A percentile compares a stretch with the other conserved stretches of the same genome.
These are phyloP conservation scores for Dioctria rufipes DNA, from an alignment of 2,888 invertebrate genomes.

Conservation along the genomic window DNA sequence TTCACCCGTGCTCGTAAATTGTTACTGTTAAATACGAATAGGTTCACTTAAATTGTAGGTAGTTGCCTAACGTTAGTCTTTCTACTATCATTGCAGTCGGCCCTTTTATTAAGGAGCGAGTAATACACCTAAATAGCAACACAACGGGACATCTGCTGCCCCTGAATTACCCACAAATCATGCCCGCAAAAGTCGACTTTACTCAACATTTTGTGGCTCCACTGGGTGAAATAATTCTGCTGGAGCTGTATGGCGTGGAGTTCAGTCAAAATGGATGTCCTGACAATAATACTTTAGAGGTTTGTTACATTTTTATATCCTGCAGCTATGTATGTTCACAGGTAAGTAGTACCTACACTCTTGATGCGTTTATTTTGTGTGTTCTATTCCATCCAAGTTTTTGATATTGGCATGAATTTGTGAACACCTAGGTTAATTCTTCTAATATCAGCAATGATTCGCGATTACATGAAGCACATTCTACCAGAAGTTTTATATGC, in stretches of 20 bases:
- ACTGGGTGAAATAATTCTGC: constrained; percentile 72
- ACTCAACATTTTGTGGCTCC: constrained; percentile 75
- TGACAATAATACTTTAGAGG: constrained; percentile 74
- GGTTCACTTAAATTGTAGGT: too few relatives aligned
- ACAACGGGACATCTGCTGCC: constrained; percentile 73
- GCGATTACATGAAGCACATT: too few relatives aligned
- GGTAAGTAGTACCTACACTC: too few relatives aligned
- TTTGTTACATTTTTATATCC: constrained; percentile 60
- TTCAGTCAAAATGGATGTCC: constrained; percentile 71
- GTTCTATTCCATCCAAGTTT: too few relatives aligned
- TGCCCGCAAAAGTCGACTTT: constrained; percentile 73
- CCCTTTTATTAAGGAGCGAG: constrained; percentile 69
- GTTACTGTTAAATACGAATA: too few relatives aligned
- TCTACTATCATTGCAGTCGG: constrained; percentile 62
- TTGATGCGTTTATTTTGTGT: too few relatives aligned
- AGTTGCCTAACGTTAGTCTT: not conserved
- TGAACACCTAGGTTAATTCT: too few relatives aligned
- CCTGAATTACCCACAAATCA: constrained; percentile 75
- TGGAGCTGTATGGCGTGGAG: constrained; percentile 73
- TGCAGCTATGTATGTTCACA: too few relatives aligned
- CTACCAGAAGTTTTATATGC: too few relatives aligned
- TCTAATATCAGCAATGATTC: too few relatives aligned
- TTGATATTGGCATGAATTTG: too few relatives aligned
- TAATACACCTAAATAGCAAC: constrained; percentile 71
- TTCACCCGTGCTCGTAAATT: too few relatives aligned